Conservation (phyloP, 2,797 vertebrate genomes). For the Morelia viridis region DNA sequence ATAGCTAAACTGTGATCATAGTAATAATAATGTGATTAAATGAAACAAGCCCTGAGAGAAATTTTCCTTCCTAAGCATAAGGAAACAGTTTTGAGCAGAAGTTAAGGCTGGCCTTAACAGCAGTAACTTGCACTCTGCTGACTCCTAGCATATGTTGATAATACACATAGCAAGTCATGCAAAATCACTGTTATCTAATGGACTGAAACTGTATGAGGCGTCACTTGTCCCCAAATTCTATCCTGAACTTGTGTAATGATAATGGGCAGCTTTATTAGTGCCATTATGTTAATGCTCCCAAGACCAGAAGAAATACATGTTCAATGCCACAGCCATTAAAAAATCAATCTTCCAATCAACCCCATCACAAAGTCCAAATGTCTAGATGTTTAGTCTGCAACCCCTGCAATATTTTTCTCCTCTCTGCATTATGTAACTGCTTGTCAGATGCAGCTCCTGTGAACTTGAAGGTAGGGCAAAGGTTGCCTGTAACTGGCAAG, state of each 20-base stretch:
- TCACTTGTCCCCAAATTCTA: background rate
- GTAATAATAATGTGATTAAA: conserved; percentile 33
- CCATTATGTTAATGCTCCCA: conserved; percentile 52
- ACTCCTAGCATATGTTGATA: conserved; percentile 51
- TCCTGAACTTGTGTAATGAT: conserved; percentile 46
- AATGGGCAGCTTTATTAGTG: conserved; percentile 36
- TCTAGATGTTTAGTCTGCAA: background rate
- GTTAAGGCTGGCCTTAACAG: conserved; percentile 53
- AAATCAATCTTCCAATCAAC: conserved; percentile 52
- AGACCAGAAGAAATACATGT: conserved; percentile 12
- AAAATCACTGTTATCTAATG: conserved; percentile 50
- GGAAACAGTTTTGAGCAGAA: conserved; percentile 27
- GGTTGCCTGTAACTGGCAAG: background rate
- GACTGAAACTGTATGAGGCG: conserved; percentile 36
- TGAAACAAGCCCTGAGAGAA: background rate
- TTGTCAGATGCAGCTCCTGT: background rate
- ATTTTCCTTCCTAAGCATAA: background rate
- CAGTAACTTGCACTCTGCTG: conserved; percentile 38
- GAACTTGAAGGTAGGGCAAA: background rate
- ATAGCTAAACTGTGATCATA: conserved; percentile 18
- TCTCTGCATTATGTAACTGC: background rate
- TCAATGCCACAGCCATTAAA: conserved; percentile 30
- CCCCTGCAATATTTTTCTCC: background rate
- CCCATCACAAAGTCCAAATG: conserved; percentile 34
- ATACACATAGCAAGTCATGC: conserved; percentile 46